Base-by-base conservation (phyloP, 2,888 invertebrate species). In the Polymixis lichenea region DNA sequence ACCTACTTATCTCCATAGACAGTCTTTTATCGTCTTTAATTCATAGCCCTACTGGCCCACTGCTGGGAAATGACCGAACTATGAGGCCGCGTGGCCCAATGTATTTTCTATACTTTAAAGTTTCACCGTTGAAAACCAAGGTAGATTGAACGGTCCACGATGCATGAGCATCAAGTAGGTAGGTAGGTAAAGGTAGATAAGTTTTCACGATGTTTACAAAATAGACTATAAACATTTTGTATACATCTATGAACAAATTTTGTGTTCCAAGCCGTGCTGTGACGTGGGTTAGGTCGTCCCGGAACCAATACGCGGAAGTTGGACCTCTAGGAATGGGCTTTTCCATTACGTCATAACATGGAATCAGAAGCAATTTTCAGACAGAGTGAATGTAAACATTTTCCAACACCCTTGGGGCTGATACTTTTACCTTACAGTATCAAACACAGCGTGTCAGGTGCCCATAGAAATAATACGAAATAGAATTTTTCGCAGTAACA, bases 361-460 rank as follows among this genome's bases (percentile, higher is more conserved):
- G 32, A 32, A 22, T 17, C 46, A 25, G 4, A 56, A 75, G 15
- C 9, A 13, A 64, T 38, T 7, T 62, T 49, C 17, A 28, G 9
- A 15, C 28, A 51, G 17, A 22, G 13, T 32, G 19, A n/a, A 56
- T 1, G 6, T 28, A 61, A 61, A 49, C n/a, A 51, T 13, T 69
- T n/a, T 28, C 55, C 17, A 46, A 32, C 49, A 38, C 0, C 49
- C 43, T 53, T 43, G 49, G 7, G 5, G 17, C 17, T 56, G 56
- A 64, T n/a, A 64, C 32, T 64, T 64, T 64, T 32, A 78, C 72
- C 62, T 46, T 8, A 11, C 11, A 46, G 32, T 65, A 51, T 38
- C 17, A 67, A 73, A 74, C 32, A 72, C 64, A 62, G 25, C 51
- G n/a, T 49, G 43, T 72, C 58, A 25, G 5, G 32, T 82, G 61